phyloP scores from a whole-genome alignment of 2,797 vertebrate species.

The Caiman crocodilus region DNA sequence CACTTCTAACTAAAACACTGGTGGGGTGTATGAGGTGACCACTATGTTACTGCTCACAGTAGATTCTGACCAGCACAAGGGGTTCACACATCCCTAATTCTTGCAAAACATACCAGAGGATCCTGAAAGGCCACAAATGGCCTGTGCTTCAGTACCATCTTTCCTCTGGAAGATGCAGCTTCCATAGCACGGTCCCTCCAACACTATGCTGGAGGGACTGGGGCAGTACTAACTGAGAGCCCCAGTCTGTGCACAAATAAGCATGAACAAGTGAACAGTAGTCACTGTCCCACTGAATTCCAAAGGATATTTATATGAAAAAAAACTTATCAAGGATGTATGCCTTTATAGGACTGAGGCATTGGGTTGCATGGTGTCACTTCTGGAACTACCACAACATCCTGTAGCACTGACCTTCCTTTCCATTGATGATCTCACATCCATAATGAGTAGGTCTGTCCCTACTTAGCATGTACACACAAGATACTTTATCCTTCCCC shows the following conservation, averaged over 20 bases:
- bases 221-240: not conserved
- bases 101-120: not conserved
- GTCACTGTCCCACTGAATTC: not conserved
- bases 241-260: not conserved
- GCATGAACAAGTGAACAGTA: not conserved
- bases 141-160: not conserved
- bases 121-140: not conserved
- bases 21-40: not conserved
- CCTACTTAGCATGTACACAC: not conserved
- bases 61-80: not conserved
- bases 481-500: not conserved
- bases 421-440: not conserved
- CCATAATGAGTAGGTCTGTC: accelerated
- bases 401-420: accelerated
- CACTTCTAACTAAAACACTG: not conserved
- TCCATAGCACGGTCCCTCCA: accelerated
- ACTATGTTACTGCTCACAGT: not conserved
- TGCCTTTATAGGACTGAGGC: not conserved
- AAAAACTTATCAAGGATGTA: not conserved
- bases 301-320: not conserved
- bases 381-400: not conserved
- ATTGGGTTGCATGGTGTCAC: not conserved
- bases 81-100: not conserved
- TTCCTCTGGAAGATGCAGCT: not conserved
- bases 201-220: accelerated